Evolutionary conservation across 2,888 invertebrate genomes (phyloP), one percentile per base, ranked within the genome.

Genomic region (Trissolcus brochymenae): DNA sequence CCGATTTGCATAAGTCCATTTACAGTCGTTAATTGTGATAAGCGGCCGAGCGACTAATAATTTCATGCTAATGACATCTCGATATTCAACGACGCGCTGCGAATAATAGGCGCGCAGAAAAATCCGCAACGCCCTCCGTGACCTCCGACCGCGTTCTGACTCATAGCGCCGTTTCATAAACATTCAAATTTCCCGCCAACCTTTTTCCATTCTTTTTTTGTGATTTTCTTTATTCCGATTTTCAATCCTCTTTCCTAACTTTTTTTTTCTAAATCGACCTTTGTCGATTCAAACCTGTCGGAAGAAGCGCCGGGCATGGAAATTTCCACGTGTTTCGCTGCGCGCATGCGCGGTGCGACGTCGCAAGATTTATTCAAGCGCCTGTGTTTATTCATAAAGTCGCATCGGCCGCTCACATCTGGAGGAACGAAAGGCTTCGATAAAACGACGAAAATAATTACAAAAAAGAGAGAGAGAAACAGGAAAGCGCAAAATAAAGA

Each of bases 241-340:
- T 25, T 25, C 4, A 4, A 6, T 3, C 4, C 25, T 19, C 19
- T 19, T 25, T 3, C 25, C 25, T 4, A 6, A 6, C 6, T 25
- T 2, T 25, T 25, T 25, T 25, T 0, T 21, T 21, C 4, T 21
- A 1, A 21, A 6, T 25, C 4, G 25, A 25, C 25, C 25, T 25
- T 25, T 21, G 21, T 21, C 6, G 25, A 25, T 25, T 4, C 4
- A 4, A 4, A 25, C 4, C 25, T 0, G 25, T 25, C 4, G 25
- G 25, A 25, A 25, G 25, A 43, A 17, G 54, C 57, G 19, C 3
- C 16, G 16, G 40, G 71, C 50, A 49, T 79, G 82, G 82, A 82
- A 82, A 82, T 81, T 82, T 82, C 82, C 82, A 81, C 79, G 80
- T 76, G 77, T 71, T 56, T 64, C 57, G 68, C 71, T 29, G 61